Base-by-base conservation (phyloP, 1,140 invertebrate genomes). In the Cyclina sinensis region DNA sequence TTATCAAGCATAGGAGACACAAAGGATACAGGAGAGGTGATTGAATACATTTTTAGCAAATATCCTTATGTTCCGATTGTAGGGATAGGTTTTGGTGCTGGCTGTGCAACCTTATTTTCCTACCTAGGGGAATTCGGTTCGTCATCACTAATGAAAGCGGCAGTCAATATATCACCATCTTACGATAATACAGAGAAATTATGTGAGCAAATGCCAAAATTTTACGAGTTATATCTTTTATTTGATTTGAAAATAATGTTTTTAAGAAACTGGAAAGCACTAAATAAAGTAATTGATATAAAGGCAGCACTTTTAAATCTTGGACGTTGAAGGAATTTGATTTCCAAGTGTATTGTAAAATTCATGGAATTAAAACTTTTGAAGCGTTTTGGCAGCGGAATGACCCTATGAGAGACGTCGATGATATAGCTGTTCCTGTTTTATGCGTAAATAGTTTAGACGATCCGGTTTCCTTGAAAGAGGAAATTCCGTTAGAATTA, bases 331-430 rank as follows among this genome's bases (percentile, higher is more conserved):
- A 88, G 24, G 81, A 91, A 11, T 91, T 92, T 73, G 89, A 93
- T 27, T 83, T 91, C 59, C 39, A 76, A 14, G 91, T 94, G 1
- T 94, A 92, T 70, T 93, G 90, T 51, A 91, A 90, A 51, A 79
- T 93, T 46, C 89, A 91, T 65, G 91, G 92, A 24, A 86, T 86
- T 59, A 57, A 85, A 14, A 89, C 89, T 24, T 80, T 92, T 57
- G 93, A 94, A 12, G 70, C 92, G 39, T 95, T 92, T 89, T 94
- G 94, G 92, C 91, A 48, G n/a, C n/a, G n/a, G n/a, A n/a, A n/a
- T n/a, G n/a, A n/a, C n/a, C n/a, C n/a, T n/a, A n/a, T n/a, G n/a
- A n/a, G n/a, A n/a, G n/a, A n/a, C n/a, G n/a, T n/a, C n/a, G n/a
- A n/a, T n/a, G n/a, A n/a, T n/a, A n/a, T n/a, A n/a, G n/a, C n/a